Conservation (phyloP, 2,113 vertebrate species). For the Rana temporaria region DNA sequence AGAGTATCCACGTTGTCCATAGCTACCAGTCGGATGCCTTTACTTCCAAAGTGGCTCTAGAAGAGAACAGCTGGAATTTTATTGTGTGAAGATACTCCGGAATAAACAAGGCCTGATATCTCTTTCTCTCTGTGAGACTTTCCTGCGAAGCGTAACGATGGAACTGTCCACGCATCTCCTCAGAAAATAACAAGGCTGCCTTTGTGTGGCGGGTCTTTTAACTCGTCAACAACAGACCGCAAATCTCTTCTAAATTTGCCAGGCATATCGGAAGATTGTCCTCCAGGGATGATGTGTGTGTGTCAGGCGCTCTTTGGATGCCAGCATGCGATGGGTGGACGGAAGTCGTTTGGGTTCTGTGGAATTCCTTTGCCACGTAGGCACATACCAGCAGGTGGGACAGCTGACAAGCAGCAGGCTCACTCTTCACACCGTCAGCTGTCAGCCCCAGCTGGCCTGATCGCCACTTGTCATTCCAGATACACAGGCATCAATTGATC, state of each 20-base stretch:
- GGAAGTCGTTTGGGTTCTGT: conserved; percentile 24
- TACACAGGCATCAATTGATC: conserved; percentile 19
- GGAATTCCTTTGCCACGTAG: not conserved
- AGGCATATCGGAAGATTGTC: not conserved
- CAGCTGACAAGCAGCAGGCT: conserved; percentile 26
- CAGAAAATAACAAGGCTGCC: not conserved
- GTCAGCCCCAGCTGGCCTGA: conserved; percentile 42
- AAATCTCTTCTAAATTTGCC: conserved; percentile 13
- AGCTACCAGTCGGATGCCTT: too few species aligned
- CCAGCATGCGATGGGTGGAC: not conserved
- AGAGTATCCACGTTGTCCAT: too few species aligned
- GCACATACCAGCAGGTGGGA: conserved; percentile 48
- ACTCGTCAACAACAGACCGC: not conserved
- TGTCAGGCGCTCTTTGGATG: conserved; percentile 1
- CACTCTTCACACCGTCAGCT: conserved; percentile 14
- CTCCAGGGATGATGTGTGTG: not conserved
- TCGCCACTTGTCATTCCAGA: conserved; percentile 26
- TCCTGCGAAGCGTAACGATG: too few species aligned
- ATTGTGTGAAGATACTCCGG: too few species aligned
- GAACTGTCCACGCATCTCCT: not conserved
- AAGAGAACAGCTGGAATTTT: too few species aligned
- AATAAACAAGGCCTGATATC: too few species aligned
- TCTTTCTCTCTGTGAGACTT: too few species aligned
- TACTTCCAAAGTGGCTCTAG: too few species aligned
- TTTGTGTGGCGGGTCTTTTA: conserved; percentile 6